Evolutionary conservation across 2,888 invertebrate genomes (phyloP), one percentile per base, ranked within the genome.

Genomic region (Nemurella pictetii): DNA sequence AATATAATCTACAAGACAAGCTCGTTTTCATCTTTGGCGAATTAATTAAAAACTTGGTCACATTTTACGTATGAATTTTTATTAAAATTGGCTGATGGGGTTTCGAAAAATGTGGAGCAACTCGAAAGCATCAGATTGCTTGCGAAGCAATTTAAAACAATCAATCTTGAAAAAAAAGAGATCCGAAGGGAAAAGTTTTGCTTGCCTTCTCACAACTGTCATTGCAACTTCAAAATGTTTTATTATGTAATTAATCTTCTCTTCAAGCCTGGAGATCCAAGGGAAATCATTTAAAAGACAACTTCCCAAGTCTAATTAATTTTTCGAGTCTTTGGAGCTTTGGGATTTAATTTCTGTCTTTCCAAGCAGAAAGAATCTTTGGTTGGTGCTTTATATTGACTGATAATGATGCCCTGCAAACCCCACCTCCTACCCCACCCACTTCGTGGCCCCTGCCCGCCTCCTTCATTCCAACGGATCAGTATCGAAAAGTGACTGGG

Each of bases 241-340:
- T 86, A 86, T 86, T 86, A 86, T 83, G 86, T 86, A 86, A 86
- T 86, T 86, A 86, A 86, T 86, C 86, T 86, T 84, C 80, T 82
- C 84, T 80, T 32, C 30, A 80, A 84, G 36, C 35, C 77, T 77
- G 27, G 29, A 55, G 86, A 83, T 84, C 85, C 86, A 84, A 78
- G 84, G 85, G 86, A 86, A 86, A 86, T 86, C 86, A 86, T 86
- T 86, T 86, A 85, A 86, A 86, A 86, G 86, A 86, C 86, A 86
- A 86, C 84, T 86, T 86, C 84, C 85, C 78, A 86, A 85, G 75
- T 85, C 83, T 85, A 86, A 85, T 86, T 85, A 86, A 85, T 86
- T 86, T 86, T 86, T 85, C 84, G 85, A 85, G 85, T 85, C 84
- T 83, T 77, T 74, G 80, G 86, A 85, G 86, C 86, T 85, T 83